Base-by-base conservation (phyloP, 2,113 vertebrate species). In the Meriones unguiculatus region DNA sequence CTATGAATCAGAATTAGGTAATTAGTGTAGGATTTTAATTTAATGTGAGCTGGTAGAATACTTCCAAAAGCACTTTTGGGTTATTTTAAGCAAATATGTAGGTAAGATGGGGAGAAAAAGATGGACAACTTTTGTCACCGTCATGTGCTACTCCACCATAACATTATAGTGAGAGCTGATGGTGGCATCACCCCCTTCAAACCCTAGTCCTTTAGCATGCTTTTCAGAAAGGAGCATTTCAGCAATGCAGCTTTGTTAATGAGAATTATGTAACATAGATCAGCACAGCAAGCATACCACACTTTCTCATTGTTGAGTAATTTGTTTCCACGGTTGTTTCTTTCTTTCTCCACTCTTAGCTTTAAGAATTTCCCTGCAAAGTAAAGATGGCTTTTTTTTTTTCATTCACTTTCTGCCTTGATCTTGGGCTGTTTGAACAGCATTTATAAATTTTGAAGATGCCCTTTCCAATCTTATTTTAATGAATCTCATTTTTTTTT, bases 31-130 rank as follows among this genome's bases (percentile, higher is more conserved):
- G 15, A 22, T 85, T 67, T 91, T 75, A 32, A 88, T 80, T 89
- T 32, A 86, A 87, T 62, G 4, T 62, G 25, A 9, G 1, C n/a
- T 41, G 24, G 5, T 50, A 95, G 32, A 97, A 80, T 12, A 32
- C 1, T 67, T 88, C 5, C 84, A 28, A 75, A 35, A 72, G 84
- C 70, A 2, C 25, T 50, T 89, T 67, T 80, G 22, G 17, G 65
- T 88, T 87, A 38, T 28, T 54, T 93, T 76, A 88, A 93, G 35
- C 76, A 93, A 95, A n/a, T 52, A 57, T 10, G 65, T 62, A 87
- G 67, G 67, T 82, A 70, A 72, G 30, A 85, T 6, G 85, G 38
- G 46, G 28, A 75, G 12, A 80, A 89, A 72, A 50, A 80, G 7
- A 15, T 72, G n/a, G 73, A 32, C 4, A 20, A 78, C 7, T 81